Percentiles rank a stretch among this genome's conserved stretches.
phyloP scores from a whole-genome alignment of 2,888 invertebrate genomes.

The Lamproptera curius region DNA sequence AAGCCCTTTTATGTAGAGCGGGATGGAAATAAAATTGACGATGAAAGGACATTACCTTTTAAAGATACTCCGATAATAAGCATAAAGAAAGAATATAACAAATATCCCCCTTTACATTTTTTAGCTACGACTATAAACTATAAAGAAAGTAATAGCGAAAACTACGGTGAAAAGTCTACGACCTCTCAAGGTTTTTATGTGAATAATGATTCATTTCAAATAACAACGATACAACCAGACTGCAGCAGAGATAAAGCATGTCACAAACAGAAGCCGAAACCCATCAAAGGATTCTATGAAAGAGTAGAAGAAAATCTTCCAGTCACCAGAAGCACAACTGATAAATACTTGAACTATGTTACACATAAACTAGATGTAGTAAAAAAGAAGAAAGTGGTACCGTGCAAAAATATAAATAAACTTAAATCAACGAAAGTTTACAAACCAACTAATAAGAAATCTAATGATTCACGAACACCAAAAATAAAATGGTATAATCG shows the following conservation, averaged over 20 bases:
- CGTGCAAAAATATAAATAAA: not conserved
- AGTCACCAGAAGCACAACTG: not conserved
- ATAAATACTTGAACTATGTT: constrained; percentile 13
- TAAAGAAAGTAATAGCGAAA: not conserved
- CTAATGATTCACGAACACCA: not conserved
- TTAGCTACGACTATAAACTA: not conserved
- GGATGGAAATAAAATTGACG: too few species aligned
- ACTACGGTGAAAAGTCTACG: constrained; percentile 8
- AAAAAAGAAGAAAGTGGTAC: constrained; percentile 11
- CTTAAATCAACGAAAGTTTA: not conserved
- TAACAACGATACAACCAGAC: too few species aligned
- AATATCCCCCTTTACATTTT: constrained; percentile 12
- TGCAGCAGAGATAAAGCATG: too few species aligned
- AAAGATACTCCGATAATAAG: too few species aligned
- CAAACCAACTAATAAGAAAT: not conserved
- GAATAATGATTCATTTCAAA: too few species aligned
- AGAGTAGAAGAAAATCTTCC: not conserved
- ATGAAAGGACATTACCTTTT: too few species aligned
- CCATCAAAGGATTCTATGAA: too few species aligned
- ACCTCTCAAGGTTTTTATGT: too few species aligned
- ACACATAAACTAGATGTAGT: constrained; percentile 13
- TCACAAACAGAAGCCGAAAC: too few species aligned
- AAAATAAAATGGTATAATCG: constrained; percentile 4
- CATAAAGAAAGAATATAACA: not conserved
- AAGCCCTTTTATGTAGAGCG: too few species aligned